These are phyloP conservation scores for Leptodactylus fuscus DNA, from an alignment of 2,113 vertebrate genomes.

Conservation along the genomic window DNA sequence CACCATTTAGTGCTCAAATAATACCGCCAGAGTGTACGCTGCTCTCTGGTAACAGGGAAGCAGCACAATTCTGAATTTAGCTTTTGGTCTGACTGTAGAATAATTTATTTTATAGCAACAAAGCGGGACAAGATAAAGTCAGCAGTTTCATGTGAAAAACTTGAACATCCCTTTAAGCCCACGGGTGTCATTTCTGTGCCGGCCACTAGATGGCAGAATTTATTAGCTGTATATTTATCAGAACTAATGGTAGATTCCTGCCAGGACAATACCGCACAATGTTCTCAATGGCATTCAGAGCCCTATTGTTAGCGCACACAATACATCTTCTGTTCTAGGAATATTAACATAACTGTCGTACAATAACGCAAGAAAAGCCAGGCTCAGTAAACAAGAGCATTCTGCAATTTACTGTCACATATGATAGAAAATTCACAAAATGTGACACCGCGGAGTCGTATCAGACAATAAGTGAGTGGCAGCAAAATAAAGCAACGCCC, in stretches of 20 bases:
- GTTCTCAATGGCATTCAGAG: not conserved
- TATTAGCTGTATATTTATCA: not conserved
- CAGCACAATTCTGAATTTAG: not conserved
- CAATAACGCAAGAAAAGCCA: not conserved
- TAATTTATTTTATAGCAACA: not conserved
- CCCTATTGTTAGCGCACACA: not conserved
- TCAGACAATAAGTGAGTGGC: not conserved
- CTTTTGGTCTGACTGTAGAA: not conserved
- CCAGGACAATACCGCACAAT: not conserved
- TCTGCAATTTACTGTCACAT: constrained; percentile 4
- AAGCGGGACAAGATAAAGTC: not conserved
- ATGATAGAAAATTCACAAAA: not conserved
- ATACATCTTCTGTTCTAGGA: not conserved
- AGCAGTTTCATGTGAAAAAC: no score
- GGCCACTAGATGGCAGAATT: not conserved
- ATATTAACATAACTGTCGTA: constrained; percentile 11
- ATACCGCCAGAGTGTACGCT: no score
- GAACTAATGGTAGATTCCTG: not conserved
- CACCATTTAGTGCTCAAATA: no score
- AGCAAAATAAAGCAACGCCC: not conserved
- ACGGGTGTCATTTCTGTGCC: not conserved
- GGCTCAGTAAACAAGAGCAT: not conserved
- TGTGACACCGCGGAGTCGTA: not conserved
- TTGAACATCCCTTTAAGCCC: not conserved
- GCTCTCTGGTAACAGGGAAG: not conserved